A percentile compares a stretch with the other conserved stretches of the same genome.
Conservation (phyloP, 2,797 vertebrate species). For the Acipenser transmontanus region DNA sequence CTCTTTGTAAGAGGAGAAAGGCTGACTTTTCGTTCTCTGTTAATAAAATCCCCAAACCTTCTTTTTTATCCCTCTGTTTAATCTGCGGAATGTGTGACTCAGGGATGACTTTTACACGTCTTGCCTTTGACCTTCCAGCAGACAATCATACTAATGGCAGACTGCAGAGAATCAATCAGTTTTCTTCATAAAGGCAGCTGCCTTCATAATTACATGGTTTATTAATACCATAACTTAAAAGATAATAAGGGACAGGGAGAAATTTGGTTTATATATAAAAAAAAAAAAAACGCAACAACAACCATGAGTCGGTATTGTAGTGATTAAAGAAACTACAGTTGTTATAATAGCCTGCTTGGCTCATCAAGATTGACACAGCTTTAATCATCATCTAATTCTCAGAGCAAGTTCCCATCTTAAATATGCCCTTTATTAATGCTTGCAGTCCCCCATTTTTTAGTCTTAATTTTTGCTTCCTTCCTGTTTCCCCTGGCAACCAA, state of each 20-base stretch:
- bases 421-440: slow-evolving; percentile 61
- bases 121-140: slow-evolving; percentile 79
- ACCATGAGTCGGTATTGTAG: background rate
- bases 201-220: slow-evolving; percentile 67
- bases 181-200: slow-evolving; percentile 78
- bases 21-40: slow-evolving; percentile 45
- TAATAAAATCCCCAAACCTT: slow-evolving; percentile 60
- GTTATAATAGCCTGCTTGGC: slow-evolving; percentile 57
- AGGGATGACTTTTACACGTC: slow-evolving; percentile 76
- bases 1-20: slow-evolving; percentile 64
- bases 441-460: slow-evolving; percentile 57
- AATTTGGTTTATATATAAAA: no score
- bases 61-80: slow-evolving; percentile 65
- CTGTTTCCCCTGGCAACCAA: slow-evolving; percentile 61
- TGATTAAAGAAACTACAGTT: background rate
- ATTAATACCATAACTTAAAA: slow-evolving; percentile 66
- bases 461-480: slow-evolving; percentile 62
- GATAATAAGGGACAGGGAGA: slow-evolving; percentile 1
- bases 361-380: slow-evolving; percentile 50
- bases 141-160: slow-evolving; percentile 73
- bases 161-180: slow-evolving; percentile 63
- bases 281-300: no score
- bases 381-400: slow-evolving; percentile 69
- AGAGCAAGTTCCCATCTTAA: slow-evolving; percentile 66
- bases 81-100: slow-evolving; percentile 68